Percentiles rank a stretch among this genome's conserved stretches.
These are phyloP conservation scores for Drosophila glabriapex DNA, from an alignment of 2,888 invertebrate species.

Conservation along the genomic window DNA sequence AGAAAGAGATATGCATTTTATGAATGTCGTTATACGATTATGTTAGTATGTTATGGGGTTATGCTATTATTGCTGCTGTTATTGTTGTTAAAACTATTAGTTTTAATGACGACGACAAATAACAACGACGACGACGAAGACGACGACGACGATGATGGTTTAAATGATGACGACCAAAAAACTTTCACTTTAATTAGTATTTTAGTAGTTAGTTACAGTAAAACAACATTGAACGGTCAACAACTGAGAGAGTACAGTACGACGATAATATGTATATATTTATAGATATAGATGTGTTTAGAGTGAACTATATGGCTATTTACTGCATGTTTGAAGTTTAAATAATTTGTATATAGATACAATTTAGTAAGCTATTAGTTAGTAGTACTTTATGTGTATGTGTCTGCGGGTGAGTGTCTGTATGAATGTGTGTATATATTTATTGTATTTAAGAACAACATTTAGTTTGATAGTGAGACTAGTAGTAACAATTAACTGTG, in stretches of 20 bases:
- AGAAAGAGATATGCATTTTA: constrained; percentile 70
- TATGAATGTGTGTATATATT: constrained; percentile 16
- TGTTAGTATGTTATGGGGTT: constrained; percentile 41
- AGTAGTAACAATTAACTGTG: constrained; percentile 46
- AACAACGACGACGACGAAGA: constrained; percentile 34
- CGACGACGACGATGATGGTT: constrained; percentile 34
- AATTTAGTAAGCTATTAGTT: constrained; percentile 14
- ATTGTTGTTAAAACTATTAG: constrained; percentile 9
- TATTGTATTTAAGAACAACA: constrained; percentile 53
- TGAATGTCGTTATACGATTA: constrained; percentile 65
- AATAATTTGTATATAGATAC: constrained; percentile 11
- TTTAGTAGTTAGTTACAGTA: constrained; percentile 45
- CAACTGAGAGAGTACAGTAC: constrained; percentile 54
- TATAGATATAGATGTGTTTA: constrained; percentile 10
- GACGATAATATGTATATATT: constrained; percentile 36
- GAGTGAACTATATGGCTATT: constrained; percentile 20
- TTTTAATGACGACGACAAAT: constrained; percentile 12
- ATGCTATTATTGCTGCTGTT: constrained; percentile 40
- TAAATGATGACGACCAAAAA: constrained; percentile 45
- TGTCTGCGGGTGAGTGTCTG: constrained; percentile 9
- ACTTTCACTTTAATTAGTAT: constrained; percentile 28
- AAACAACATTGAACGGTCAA: constrained; percentile 71
- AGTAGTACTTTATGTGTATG: constrained; percentile 19
- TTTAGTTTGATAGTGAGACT: constrained; percentile 55
- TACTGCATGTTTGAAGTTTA: constrained; percentile 8